Evolutionary conservation across 1,140 invertebrate genomes (phyloP).

Genomic region (Proales similis): DNA sequence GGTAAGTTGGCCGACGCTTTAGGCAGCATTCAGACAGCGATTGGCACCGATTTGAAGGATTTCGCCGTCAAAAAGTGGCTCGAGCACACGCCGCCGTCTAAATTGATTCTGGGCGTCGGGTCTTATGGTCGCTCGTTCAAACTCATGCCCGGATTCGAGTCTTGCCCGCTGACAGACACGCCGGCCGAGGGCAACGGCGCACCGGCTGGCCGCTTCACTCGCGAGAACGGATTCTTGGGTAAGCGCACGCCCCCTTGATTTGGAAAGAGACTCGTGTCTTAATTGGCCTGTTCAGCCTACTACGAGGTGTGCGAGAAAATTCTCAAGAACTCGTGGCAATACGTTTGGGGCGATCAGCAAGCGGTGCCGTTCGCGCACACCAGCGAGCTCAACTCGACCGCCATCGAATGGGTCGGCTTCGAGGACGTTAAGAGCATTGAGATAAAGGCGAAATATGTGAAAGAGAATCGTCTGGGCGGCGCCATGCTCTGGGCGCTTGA

Average conservation of each 20-base stretch:
- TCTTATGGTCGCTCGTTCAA: constrained; percentile 80
- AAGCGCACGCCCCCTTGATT: constrained; percentile 66
- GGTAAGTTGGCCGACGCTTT: neutral
- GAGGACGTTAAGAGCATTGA: constrained; percentile 61
- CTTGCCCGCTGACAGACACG: constrained; percentile 55
- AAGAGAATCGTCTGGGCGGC: constrained; percentile 15
- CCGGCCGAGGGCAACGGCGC: constrained; percentile 74
- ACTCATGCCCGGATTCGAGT: constrained; percentile 56
- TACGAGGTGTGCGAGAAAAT: constrained; percentile 38
- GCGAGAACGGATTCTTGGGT: constrained; percentile 83
- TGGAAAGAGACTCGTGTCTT: constrained; percentile 76
- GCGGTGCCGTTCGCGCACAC: constrained; percentile 67
- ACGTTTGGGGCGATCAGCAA: constrained; percentile 26
- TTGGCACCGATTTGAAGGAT: constrained; percentile 39
- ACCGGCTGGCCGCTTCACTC: constrained; percentile 61
- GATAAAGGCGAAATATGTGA: constrained; percentile 39
- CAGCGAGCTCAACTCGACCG: constrained; percentile 62
- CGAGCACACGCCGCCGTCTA: constrained; percentile 66
- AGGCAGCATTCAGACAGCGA: neutral
- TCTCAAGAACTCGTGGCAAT: constrained; percentile 43
- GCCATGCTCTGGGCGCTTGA: constrained; percentile 39
- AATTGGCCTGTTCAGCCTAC: constrained; percentile 73
- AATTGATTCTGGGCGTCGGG: constrained; percentile 74
- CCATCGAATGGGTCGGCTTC: constrained; percentile 80
- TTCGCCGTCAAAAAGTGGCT: constrained; percentile 60